phyloP scores from a whole-genome alignment of 2,113 vertebrate species.

The Eurypyga helias region DNA sequence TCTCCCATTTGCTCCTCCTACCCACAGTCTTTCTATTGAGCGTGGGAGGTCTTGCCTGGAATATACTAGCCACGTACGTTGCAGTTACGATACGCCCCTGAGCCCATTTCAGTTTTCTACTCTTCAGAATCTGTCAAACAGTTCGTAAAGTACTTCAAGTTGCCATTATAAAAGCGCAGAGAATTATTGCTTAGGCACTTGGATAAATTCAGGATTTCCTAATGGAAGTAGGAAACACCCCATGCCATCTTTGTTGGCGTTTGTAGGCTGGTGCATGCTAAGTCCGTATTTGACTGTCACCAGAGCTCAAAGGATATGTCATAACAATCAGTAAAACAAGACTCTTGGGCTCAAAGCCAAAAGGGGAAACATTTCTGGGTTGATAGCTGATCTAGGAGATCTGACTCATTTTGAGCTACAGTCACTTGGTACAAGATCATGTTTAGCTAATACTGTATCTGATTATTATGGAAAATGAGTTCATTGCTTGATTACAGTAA shows the following conservation, averaged over 20 bases:
- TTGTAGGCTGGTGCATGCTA: not conserved
- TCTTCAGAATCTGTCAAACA: not conserved
- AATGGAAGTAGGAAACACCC: not conserved
- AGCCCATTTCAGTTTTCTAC: not conserved
- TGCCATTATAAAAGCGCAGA: not conserved
- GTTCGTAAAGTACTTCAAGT: not conserved
- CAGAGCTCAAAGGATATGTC: not conserved
- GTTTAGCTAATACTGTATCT: not conserved
- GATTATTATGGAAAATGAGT: not conserved
- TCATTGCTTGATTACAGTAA: not conserved
- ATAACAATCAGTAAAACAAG: not conserved
- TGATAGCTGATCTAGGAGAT: not conserved
- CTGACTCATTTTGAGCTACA: not conserved
- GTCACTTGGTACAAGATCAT: not conserved
- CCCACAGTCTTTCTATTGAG: not conserved
- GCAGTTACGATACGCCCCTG: not conserved
- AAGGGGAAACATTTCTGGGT: not conserved
- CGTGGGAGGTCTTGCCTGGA: not conserved
- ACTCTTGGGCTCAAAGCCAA: not conserved
- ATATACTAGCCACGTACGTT: not conserved
- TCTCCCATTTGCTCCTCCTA: not conserved
- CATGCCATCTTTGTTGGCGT: not conserved
- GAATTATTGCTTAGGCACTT: not conserved
- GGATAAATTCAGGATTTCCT: not conserved
- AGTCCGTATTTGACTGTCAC: not conserved